Percentiles rank a stretch among this genome's conserved stretches.
phyloP scores from a whole-genome alignment of 2,888 invertebrate species.

The Quadroppia sp. region DNA sequence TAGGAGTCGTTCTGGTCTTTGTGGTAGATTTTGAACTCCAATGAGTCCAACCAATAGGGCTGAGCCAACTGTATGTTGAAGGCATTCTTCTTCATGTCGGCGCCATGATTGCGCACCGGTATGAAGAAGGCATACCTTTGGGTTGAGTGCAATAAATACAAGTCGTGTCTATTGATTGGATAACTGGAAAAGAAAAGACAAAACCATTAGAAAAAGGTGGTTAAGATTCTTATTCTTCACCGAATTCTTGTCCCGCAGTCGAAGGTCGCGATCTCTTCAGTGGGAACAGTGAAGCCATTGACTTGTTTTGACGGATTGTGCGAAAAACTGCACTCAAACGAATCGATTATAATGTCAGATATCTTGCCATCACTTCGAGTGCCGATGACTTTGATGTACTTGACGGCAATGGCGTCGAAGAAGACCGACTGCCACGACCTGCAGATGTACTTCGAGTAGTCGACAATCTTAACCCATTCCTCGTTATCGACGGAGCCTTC shows the following conservation, averaged over 20 bases:
- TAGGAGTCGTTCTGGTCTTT: constrained; percentile 27
- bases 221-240: background rate
- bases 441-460: constrained; percentile 30
- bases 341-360: constrained; percentile 24
- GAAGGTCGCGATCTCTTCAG: constrained; percentile 20
- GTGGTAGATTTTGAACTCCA: constrained; percentile 27
- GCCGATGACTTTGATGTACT: constrained; percentile 14
- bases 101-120: constrained; percentile 16
- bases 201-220: background rate
- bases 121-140: constrained; percentile 23
- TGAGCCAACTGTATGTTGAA: constrained; percentile 33
- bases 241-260: constrained; percentile 29
- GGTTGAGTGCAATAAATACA: constrained; percentile 18
- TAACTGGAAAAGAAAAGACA: background rate
- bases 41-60: constrained; percentile 15
- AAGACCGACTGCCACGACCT: constrained; percentile 13
- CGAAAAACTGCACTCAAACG: constrained; percentile 9
- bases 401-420: background rate
- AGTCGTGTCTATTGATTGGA: constrained; percentile 31
- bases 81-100: constrained; percentile 21
- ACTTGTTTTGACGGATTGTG: background rate
- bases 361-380: constrained; percentile 13
- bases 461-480: background rate
- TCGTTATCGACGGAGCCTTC: constrained; percentile 5
- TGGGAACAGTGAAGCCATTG: background rate